A percentile compares a stretch with the other conserved stretches of the same genome.
These are phyloP conservation scores for Philaethria dido DNA, from an alignment of 2,888 invertebrate species.

Conservation along the genomic window DNA sequence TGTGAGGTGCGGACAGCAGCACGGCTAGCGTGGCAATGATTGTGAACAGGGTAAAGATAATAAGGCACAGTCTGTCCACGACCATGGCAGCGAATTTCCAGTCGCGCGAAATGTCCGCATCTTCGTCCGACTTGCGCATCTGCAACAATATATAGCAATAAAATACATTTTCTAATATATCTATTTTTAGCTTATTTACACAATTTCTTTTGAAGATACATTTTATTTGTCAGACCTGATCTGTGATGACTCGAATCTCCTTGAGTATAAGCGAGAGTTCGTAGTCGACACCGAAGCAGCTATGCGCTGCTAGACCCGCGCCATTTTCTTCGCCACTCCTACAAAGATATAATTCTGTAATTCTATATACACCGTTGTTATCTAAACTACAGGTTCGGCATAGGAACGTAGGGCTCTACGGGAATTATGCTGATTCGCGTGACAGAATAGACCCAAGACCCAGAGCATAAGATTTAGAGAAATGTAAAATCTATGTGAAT, in stretches of 20 bases:
- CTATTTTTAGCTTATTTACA: neutral
- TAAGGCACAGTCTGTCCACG: slow-evolving; percentile 99
- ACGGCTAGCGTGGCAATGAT: slow-evolving; percentile 98
- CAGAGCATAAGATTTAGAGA: slow-evolving; percentile 54
- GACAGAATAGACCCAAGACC: slow-evolving; percentile 63
- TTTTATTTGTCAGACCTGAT: slow-evolving; percentile 84
- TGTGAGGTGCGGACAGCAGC: slow-evolving; percentile 98
- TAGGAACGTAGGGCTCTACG: slow-evolving; percentile 78
- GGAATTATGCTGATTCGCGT: slow-evolving; percentile 73
- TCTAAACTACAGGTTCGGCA: slow-evolving; percentile 77
- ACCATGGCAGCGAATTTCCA: slow-evolving; percentile 99
- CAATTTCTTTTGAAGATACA: neutral
- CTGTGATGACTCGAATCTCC: slow-evolving; percentile 96
- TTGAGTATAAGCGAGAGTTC: slow-evolving; percentile 97
- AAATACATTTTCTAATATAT: neutral
- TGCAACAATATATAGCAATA: slow-evolving; percentile 69
- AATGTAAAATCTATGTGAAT: slow-evolving; percentile 50
- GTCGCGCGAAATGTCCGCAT: slow-evolving; percentile 97
- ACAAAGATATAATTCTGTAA: slow-evolving; percentile 57
- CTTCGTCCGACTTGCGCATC: slow-evolving; percentile 97
- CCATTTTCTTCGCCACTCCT: slow-evolving; percentile 86
- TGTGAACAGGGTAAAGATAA: slow-evolving; percentile 99
- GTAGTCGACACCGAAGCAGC: slow-evolving; percentile 95
- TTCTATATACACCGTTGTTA: slow-evolving; percentile 55
- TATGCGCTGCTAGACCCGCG: slow-evolving; percentile 91